Evolutionary conservation across 2,113 vertebrate species (phyloP).

Genomic region (Neomonachus schauinslandi): DNA sequence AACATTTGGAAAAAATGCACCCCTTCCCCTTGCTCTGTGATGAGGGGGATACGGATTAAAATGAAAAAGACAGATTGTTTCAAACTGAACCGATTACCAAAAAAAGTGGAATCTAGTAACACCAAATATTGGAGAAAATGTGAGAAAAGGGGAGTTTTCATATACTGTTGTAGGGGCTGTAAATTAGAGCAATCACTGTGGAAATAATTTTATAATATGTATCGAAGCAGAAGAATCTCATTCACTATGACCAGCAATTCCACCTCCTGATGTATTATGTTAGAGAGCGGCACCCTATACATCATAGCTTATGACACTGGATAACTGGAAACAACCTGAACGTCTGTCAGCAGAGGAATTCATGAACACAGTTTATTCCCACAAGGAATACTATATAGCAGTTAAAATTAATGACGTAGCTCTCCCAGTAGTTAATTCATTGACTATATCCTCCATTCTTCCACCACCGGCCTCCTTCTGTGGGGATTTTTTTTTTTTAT

Average conservation of each 20-base stretch:
- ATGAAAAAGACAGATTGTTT: not conserved
- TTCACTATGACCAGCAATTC: too few relatives aligned
- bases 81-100: not conserved
- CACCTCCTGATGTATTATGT: not conserved
- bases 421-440: not conserved
- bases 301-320: not conserved
- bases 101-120: not conserved
- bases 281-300: not conserved
- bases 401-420: not conserved
- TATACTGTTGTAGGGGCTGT: rapidly evolving
- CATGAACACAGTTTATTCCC: not conserved
- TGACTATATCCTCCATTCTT: not conserved
- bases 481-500: not conserved
- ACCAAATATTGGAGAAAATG: not conserved
- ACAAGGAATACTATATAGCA: not conserved
- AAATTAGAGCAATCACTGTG: not conserved
- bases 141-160: not conserved
- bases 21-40: not conserved
- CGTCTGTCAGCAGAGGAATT: not conserved
- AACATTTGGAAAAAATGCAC: not conserved
- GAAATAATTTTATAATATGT: not conserved
- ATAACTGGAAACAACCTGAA: not conserved
- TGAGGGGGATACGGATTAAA: not conserved
- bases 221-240: not conserved
- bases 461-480: not conserved